Percentiles rank a stretch among this genome's conserved stretches.
Evolutionary conservation across 2,113 vertebrate species (phyloP).

Genomic region (Symphodus melops): DNA sequence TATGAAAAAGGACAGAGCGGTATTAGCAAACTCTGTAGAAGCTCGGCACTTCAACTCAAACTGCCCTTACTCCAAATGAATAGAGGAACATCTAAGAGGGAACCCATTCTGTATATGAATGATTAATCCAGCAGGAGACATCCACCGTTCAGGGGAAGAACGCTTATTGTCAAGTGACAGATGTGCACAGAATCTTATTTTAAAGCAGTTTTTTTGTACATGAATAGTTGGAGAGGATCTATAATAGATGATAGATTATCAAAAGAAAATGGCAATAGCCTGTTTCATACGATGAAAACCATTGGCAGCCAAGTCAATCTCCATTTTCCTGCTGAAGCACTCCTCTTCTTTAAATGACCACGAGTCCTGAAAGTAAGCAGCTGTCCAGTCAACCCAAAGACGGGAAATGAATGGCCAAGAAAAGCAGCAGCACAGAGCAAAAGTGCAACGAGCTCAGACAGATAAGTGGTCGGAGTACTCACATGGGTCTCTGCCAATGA

Average conservation of each 20-base stretch:
- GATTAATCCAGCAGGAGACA: not conserved
- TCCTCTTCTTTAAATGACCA: not conserved
- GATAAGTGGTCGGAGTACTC: conserved; percentile 76
- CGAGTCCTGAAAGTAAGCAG: conserved; percentile 42
- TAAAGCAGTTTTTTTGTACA: not conserved
- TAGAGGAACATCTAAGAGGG: conserved; percentile 1
- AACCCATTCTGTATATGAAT: conserved; percentile 11
- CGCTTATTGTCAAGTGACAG: not conserved
- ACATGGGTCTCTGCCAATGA: conserved; percentile 97
- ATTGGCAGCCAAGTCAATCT: not conserved
- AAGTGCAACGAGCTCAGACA: conserved; percentile 28
- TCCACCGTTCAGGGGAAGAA: not conserved
- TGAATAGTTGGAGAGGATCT: not conserved
- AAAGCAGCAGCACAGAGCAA: conserved; percentile 23
- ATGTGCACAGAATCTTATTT: not conserved
- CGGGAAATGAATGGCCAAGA: conserved; percentile 13
- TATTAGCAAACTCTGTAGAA: conserved; percentile 40
- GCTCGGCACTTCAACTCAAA: not conserved
- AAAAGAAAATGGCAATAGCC: not conserved
- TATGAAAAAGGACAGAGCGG: conserved; percentile 15
- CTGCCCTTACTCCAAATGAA: conserved; percentile 24
- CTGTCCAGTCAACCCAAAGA: conserved; percentile 27
- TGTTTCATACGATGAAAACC: not conserved
- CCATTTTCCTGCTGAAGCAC: conserved; percentile 29
- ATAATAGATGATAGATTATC: not conserved